Percentiles rank a stretch among this genome's conserved stretches.
Evolutionary conservation across 2,888 invertebrate species (phyloP).

Genomic region (Aspidiotus destructor): DNA sequence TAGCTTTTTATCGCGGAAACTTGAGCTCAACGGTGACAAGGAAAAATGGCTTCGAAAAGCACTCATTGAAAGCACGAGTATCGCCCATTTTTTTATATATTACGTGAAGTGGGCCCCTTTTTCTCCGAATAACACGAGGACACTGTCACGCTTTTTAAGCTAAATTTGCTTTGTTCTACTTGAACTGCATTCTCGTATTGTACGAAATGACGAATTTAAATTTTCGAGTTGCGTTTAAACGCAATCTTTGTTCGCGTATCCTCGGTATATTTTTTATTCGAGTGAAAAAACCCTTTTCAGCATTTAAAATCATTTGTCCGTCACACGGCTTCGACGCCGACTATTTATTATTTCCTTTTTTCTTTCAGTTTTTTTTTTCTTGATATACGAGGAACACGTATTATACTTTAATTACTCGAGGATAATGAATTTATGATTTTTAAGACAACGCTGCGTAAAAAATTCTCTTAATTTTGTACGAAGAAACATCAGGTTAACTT

Average conservation of each 20-base stretch:
- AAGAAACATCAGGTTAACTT: no score
- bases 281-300: conserved; percentile 1
- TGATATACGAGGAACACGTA: no score
- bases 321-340: conserved; percentile 6
- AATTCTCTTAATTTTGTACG: no score
- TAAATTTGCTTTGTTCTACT: conserved; percentile 27
- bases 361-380: no score
- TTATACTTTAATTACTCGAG: no score
- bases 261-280: background rate
- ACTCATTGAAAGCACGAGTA: conserved; percentile 18
- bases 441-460: no score
- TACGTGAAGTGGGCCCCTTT: conserved; percentile 24
- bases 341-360: background rate
- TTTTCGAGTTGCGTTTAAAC: conserved; percentile 24
- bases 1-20: conserved; percentile 9
- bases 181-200: conserved; percentile 18
- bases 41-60: conserved; percentile 21
- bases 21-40: conserved; percentile 19
- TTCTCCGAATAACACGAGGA: conserved; percentile 7
- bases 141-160: conserved; percentile 18
- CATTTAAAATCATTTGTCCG: conserved; percentile 10
- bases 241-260: conserved; percentile 8
- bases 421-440: no score
- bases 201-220: conserved; percentile 27
- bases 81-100: conserved; percentile 19